Evolutionary conservation across 1,140 invertebrate genomes (phyloP).

Genomic region (Palaemon carinicauda): DNA sequence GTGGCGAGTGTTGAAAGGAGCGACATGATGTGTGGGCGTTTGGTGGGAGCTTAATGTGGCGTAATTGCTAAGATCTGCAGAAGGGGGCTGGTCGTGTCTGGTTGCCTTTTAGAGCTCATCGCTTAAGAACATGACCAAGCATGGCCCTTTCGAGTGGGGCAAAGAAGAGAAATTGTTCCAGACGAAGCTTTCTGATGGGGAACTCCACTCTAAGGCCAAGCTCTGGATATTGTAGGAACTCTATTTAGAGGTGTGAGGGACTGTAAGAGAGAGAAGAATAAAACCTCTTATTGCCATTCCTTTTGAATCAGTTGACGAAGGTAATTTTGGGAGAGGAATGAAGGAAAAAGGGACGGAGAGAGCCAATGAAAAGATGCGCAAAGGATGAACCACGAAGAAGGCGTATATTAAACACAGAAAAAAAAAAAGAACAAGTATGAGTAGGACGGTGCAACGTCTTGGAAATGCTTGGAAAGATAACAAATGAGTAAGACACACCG

Average conservation of each 20-base stretch:
- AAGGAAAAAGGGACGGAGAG: neutral
- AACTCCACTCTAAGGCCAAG: neutral
- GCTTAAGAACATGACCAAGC: neutral
- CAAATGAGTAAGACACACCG: too few species aligned
- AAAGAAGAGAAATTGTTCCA: neutral
- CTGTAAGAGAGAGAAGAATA: neutral
- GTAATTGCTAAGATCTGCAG: slow-evolving; percentile 43
- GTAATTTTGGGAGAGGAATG: neutral
- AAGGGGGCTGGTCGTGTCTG: slow-evolving; percentile 14
- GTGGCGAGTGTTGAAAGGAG: slow-evolving; percentile 24
- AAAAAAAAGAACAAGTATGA: neutral
- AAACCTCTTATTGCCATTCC: too few species aligned
- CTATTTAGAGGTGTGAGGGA: neutral
- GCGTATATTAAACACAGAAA: too few species aligned
- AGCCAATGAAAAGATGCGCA: neutral
- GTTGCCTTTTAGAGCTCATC: neutral
- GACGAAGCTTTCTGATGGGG: neutral
- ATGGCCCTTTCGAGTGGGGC: neutral
- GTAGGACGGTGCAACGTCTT: too few species aligned
- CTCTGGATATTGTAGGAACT: too few species aligned
- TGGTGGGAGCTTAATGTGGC: slow-evolving; percentile 32
- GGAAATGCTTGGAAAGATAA: neutral
- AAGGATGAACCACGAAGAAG: neutral
- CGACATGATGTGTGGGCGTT: slow-evolving; percentile 40
- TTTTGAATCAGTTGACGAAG: too few species aligned